Evolutionary conservation across 2,888 invertebrate species (phyloP).

Genomic region (Scotopteryx bipunctaria): DNA sequence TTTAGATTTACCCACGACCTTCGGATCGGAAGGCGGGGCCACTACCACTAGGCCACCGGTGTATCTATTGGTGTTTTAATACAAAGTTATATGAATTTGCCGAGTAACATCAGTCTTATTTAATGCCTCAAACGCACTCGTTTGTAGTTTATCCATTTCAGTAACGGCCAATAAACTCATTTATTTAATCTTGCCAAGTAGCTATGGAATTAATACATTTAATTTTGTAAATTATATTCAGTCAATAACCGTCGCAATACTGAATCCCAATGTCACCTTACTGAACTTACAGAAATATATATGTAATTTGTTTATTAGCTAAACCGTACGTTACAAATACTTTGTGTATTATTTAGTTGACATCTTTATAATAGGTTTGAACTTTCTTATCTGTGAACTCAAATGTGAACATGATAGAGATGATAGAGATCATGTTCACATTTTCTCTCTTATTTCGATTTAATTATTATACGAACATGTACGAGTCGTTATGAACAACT

Average conservation of each 20-base stretch:
- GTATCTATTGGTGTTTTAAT: not conserved
- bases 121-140: not conserved
- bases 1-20: too few species aligned
- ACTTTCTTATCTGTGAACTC: not conserved
- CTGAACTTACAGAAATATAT: not conserved
- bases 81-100: not conserved
- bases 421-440: not conserved
- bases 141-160: constrained; percentile 5
- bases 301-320: not conserved
- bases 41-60: too few species aligned
- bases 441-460: not conserved
- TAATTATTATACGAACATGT: not conserved
- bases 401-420: not conserved
- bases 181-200: constrained; percentile 7
- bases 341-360: not conserved
- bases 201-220: constrained; percentile 1
- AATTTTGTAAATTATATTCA: constrained; percentile 2
- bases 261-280: constrained; percentile 4
- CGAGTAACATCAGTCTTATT: constrained; percentile 1
- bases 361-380: not conserved
- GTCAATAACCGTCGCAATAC: not conserved
- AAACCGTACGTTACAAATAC: not conserved
- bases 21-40: too few species aligned
- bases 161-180: constrained; percentile 12
- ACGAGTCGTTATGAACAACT: not conserved